Evolutionary conservation across 2,797 vertebrate genomes (phyloP), one percentile per base, ranked within the genome.

Genomic region (Lophotriccus pileatus): DNA sequence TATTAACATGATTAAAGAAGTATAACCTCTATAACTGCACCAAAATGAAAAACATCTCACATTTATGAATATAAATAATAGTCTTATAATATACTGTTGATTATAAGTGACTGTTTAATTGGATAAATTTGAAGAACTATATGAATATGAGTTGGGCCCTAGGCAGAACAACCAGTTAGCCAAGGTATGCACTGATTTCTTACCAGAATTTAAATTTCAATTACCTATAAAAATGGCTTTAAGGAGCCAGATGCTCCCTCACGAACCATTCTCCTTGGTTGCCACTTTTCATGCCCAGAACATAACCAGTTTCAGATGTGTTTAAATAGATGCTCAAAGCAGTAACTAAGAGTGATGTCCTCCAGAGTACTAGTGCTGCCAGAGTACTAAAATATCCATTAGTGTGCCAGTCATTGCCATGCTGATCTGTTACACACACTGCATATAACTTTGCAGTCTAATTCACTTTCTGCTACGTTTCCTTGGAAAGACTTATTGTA

Each of bases 41-140:
- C 76, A 84, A 91, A 96, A 90, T 76, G 47, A 91, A 94, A 95
- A 87, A 74, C 41, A 30, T 87, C 50, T 87, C 55, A 47, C 60
- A 85, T 92, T 91, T 94, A 89, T 77, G 66, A 93, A 93, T 12
- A 89, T 72, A 92, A 94, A 91, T 94, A 95, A 95, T 60, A 49
- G 37, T 37, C 69, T 95, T 87, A 90, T 88, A 90, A 93, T 79
- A 86, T 23, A 68, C 44, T 70, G 76, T 62, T 91, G 89, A 92
- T 94, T 95, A 49, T 87, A 95, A 95, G 44, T 83, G 64, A 84
- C 28, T 91, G 63, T 86, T 75, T 93, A 96, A 94, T 78, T 84
- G 52, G 58, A 62, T 64, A 82, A 52, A 19, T 87, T 89, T 89
- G 66, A 95, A 89, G 85, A 94, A 91, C 72, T 79, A 89, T 66